Evolutionary conservation across 1,140 invertebrate genomes (phyloP), one percentile per base, ranked within the genome.

Genomic region (Andricus grossulariae): DNA sequence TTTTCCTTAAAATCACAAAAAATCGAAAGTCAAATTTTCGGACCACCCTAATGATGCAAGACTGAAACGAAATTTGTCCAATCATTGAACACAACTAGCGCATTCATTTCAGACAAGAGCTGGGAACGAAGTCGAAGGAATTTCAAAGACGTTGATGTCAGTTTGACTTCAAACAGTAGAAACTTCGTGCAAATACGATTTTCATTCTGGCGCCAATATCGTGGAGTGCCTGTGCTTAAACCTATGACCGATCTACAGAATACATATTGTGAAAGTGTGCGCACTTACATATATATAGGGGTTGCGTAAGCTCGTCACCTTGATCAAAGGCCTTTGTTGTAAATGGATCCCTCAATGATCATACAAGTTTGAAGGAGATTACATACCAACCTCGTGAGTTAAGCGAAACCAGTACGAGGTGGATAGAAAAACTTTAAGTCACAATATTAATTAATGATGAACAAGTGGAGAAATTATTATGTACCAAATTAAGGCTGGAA

Each of bases 271-370:
- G 25, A 39, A 39, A 13, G 21, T 32, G 13, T 39, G 57, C 57
- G 57, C 57, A 39, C 57, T 66, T 66, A 66, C 57, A 25, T 12
- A 66, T 39, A 8, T 39, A 39, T 39, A 39, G 1, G 39, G 57
- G 39, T 66, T 66, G 39, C 57, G 39, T 32, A 66, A 66, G 57
- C 32, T 15, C 57, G 39, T 32, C 4, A 21, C 25, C 39, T 32
- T 39, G 57, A 66, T 66, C 57, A 66, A 66, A 66, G 57, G 57
- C 57, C 57, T 66, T 39, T 66, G 57, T 39, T 32, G 12, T 66
- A 66, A 66, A 66, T 66, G 21, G 21, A 66, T 66, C 39, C 25
- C 25, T 16, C 21, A 3, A 15, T 39, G 25, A 66, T 66, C 25
- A 39, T 66, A 66, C 57, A 66, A 60, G 25, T 39, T 16, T 39